Evolutionary conservation across 2,888 invertebrate genomes (phyloP), one percentile per base, ranked within the genome.

Genomic region (Amphipoea oculea): DNA sequence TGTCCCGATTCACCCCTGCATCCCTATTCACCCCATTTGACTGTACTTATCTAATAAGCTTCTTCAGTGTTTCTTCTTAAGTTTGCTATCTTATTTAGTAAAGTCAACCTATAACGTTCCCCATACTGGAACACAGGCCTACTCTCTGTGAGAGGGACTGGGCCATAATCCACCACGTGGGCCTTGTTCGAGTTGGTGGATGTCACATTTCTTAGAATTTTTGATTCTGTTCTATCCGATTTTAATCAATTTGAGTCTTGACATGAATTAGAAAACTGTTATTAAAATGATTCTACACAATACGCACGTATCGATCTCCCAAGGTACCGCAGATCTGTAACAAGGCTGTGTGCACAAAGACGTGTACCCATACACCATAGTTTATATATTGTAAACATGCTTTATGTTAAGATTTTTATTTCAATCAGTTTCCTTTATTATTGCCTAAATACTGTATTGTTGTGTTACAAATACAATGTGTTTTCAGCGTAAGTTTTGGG

Each of bases 281-380:
- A 51, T 36, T 2, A 9, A 17, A 78, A 62, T 14, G 4, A 17
- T 62, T n/a, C 6, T 20, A 42, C 62, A 74, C 45, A 73, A 65
- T 65, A 60, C n/a, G 7, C 78, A 78, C 82, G 73, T 83, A 63
- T 72, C 54, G 2, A 14, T 67, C 36, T 42, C 17, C 6, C 48
- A 83, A 83, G 67, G 67, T 51, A 48, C 40, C 17, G 12, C 14
- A 63, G 11, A 83, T 67, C 54, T 71, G 79, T 79, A 67, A 63
- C 82, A 79, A 84, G 83, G 75, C 71, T 75, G 51, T n/a, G 17
- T 23, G 62, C 60, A 78, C 66, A 83, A 70, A 29, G 29, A 63
- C 60, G 62, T 42, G 12, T 36, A 66, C 0, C 6, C 23, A 60
- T 54, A 40, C 29, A 66, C 45, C 70, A 67, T 62, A 20, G 17